These are phyloP conservation scores for Neosilurus hyrtlii DNA, from an alignment of 2,797 vertebrate species.

Conservation along the genomic window DNA sequence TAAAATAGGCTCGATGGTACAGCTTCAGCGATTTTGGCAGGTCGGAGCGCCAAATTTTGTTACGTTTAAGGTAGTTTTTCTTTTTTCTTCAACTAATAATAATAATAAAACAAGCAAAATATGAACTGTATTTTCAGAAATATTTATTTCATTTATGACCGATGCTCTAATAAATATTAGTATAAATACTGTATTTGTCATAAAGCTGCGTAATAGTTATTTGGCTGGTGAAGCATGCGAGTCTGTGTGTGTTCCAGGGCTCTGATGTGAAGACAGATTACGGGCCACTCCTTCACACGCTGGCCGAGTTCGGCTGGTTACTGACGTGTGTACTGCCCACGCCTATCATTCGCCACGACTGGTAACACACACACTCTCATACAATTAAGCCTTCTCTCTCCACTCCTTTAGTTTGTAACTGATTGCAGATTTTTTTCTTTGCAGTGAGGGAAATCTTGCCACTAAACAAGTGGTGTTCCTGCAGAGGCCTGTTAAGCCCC, in stretches of 20 bases:
- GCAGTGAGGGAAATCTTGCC: constrained; percentile 91
- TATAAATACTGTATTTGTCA: no score
- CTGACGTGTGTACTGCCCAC: constrained; percentile 94
- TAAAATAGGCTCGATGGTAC: no score
- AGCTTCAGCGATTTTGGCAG: no score
- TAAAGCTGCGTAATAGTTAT: constrained; percentile 11
- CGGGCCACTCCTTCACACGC: constrained; percentile 89
- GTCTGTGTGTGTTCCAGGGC: constrained; percentile 69
- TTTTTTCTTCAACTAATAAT: no score
- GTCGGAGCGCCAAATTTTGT: no score
- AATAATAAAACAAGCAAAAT: no score
- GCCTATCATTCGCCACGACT: constrained; percentile 89
- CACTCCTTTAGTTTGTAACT: background rate
- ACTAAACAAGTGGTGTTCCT: constrained; percentile 96
- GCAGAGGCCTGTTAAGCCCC: constrained; percentile 79
- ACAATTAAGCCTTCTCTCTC: background rate
- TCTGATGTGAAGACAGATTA: constrained; percentile 91
- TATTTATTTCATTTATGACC: no score
- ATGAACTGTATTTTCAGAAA: no score
- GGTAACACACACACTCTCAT: constrained; percentile 68
- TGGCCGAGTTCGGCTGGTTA: constrained; percentile 97
- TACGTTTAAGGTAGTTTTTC: no score
- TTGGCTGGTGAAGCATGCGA: background rate
- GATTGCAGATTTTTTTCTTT: constrained; percentile 48
- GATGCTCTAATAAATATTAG: no score